Percentiles rank a stretch among this genome's conserved stretches.
These are phyloP conservation scores for Corella eumyota DNA, from an alignment of 23 tunicate genomes.

Conservation along the genomic window DNA sequence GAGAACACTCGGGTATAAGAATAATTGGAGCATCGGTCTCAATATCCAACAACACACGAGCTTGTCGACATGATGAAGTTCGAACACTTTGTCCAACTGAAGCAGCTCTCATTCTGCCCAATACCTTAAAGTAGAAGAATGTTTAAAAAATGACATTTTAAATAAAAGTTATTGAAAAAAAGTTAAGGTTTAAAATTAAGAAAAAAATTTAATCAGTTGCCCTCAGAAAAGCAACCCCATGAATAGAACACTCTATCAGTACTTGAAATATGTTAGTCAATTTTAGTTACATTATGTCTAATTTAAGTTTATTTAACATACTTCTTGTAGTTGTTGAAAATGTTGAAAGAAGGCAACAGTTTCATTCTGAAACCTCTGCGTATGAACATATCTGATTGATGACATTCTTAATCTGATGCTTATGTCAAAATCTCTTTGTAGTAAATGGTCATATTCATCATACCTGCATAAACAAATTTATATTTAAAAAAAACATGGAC, in stretches of 20 bases:
- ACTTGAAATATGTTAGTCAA: too few relatives aligned
- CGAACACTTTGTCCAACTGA: slow-evolving; percentile 85
- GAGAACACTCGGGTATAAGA: slow-evolving; percentile 84
- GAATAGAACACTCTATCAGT: too few relatives aligned
- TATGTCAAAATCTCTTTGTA: slow-evolving; percentile 70
- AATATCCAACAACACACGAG: slow-evolving; percentile 59
- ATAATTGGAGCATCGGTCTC: slow-evolving; percentile 70
- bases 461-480: slow-evolving; percentile 27
- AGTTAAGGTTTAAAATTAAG: too few relatives aligned
- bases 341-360: slow-evolving; percentile 86
- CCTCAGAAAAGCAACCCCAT: too few relatives aligned
- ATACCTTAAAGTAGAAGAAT: slow-evolving; percentile 33
- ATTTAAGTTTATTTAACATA: slow-evolving; percentile 1
- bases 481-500: too few relatives aligned
- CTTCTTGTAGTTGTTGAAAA: slow-evolving; percentile 97
- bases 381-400: slow-evolving; percentile 82
- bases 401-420: slow-evolving; percentile 70
- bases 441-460: slow-evolving; percentile 59
- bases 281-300: too few relatives aligned
- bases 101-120: slow-evolving; percentile 87
- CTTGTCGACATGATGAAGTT: slow-evolving; percentile 50
- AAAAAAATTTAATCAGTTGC: too few relatives aligned
- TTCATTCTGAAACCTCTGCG: slow-evolving; percentile 97
- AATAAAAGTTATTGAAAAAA: too few relatives aligned
- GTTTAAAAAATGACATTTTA: too few relatives aligned